phyloP scores from a whole-genome alignment of 2,888 invertebrate species.

The Sylvicola fuscatus region DNA sequence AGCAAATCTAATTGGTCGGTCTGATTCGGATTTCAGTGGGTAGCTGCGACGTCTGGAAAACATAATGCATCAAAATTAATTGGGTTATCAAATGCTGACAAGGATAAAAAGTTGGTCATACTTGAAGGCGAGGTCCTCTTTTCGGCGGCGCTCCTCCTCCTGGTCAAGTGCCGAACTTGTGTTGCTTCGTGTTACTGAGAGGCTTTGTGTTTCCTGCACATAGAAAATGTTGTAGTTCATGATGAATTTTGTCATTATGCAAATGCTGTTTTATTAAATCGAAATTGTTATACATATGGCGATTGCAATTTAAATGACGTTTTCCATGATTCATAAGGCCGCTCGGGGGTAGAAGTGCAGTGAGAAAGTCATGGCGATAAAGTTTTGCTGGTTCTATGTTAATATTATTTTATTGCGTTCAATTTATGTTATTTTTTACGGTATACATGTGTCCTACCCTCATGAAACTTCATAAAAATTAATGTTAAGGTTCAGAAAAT shows the following conservation, averaged over 20 bases:
- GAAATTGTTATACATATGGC: too few species aligned
- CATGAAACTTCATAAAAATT: too few species aligned
- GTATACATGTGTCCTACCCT: too few species aligned
- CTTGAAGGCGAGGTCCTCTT: conserved; percentile 62
- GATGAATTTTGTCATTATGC: background rate
- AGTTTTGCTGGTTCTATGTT: too few species aligned
- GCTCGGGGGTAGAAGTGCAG: too few species aligned
- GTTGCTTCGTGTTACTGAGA: conserved; percentile 58
- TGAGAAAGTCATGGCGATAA: too few species aligned
- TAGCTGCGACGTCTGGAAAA: conserved; percentile 58
- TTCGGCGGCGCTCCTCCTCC: conserved; percentile 42
- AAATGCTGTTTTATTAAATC: background rate
- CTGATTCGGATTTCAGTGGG: conserved; percentile 59
- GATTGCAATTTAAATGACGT: too few species aligned
- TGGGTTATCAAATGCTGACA: background rate
- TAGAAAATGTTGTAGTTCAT: too few species aligned
- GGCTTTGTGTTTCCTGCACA: conserved; percentile 16
- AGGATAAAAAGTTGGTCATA: conserved; percentile 24
- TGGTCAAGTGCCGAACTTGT: conserved; percentile 59
- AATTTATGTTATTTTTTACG: too few species aligned
- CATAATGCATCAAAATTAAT: conserved; percentile 7
- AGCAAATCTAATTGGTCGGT: conserved; percentile 71
- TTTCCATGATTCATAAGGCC: too few species aligned
- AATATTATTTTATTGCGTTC: too few species aligned
- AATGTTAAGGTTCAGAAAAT: too few species aligned